Conservation (phyloP, 2,113 vertebrate genomes). For the Marcusenius ussheri region DNA sequence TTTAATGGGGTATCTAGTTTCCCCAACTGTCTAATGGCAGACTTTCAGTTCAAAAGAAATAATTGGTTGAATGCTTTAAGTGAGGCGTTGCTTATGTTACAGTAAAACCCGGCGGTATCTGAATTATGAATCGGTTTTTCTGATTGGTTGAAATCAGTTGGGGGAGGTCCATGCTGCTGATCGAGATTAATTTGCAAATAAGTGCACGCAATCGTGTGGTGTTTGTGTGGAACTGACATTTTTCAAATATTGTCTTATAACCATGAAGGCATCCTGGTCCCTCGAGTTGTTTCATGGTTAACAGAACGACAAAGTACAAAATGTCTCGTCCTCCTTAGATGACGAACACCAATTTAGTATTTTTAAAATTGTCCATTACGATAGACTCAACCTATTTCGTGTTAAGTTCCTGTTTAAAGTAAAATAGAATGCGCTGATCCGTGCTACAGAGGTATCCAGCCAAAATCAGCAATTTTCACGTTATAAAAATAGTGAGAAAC, state of each 20-base stretch:
- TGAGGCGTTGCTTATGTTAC: neutral
- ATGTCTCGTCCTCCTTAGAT: neutral
- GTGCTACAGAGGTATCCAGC: neutral
- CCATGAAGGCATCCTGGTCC: neutral
- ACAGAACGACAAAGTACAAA: neutral
- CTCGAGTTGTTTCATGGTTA: neutral
- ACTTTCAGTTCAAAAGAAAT: neutral
- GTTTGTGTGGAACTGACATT: neutral
- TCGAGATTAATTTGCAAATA: neutral
- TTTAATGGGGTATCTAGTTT: neutral
- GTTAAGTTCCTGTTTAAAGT: neutral
- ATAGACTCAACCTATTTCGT: neutral
- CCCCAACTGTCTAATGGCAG: neutral
- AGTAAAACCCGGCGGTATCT: neutral
- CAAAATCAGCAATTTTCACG: neutral
- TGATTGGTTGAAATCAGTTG: neutral
- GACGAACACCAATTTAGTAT: neutral
- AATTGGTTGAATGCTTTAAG: neutral
- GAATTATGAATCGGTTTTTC: neutral
- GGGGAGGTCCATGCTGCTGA: neutral
- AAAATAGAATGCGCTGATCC: neutral
- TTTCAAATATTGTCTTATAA: neutral
- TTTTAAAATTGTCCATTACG: neutral
- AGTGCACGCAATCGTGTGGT: neutral
- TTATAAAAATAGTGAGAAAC: neutral